A percentile compares a stretch with the other conserved stretches of the same genome.
Conservation (phyloP, 92 coral and sea anemone genomes). For the Epizoanthus ramosus region DNA sequence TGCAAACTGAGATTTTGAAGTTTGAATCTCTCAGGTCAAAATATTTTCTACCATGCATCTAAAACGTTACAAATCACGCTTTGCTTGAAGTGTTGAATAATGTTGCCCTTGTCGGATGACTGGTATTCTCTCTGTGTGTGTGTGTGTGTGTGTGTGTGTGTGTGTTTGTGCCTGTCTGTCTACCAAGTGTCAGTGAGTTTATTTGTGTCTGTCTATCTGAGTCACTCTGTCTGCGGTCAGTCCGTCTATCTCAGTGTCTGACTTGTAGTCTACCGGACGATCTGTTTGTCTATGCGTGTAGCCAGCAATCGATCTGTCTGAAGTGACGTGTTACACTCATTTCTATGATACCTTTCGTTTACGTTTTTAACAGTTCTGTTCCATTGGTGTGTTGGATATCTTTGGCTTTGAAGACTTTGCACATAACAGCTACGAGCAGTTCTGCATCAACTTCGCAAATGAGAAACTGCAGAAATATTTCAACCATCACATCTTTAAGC, state of each 20-base stretch:
- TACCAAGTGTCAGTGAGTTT: background rate
- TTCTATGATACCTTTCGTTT: background rate
- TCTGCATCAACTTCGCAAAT: slow-evolving; percentile 97
- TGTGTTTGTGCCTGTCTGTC: too few relatives aligned
- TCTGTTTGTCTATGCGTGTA: background rate
- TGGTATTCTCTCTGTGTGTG: slow-evolving; percentile 59
- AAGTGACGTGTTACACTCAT: background rate
- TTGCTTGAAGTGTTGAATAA: too few relatives aligned
- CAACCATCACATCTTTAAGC: slow-evolving; percentile 89
- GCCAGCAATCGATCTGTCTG: background rate
- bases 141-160: slow-evolving; percentile 85
- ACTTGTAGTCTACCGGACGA: background rate
- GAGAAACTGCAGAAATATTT: slow-evolving; percentile 96
- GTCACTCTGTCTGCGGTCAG: slow-evolving; percentile 48
- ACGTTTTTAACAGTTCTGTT: slow-evolving; percentile 70
- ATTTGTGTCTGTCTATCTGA: slow-evolving; percentile 74
- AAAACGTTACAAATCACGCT: too few relatives aligned
- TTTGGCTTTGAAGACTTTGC: slow-evolving; percentile 97
- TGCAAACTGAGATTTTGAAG: too few relatives aligned
- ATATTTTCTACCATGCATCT: too few relatives aligned
- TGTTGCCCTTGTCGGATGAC: too few relatives aligned
- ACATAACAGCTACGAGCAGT: slow-evolving; percentile 95
- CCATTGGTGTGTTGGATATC: slow-evolving; percentile 98
- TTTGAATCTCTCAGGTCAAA: too few relatives aligned
- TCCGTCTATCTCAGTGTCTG: background rate